Evolutionary conservation across 2,888 invertebrate species (phyloP).

Genomic region (Caenorhabditis sp.): DNA sequence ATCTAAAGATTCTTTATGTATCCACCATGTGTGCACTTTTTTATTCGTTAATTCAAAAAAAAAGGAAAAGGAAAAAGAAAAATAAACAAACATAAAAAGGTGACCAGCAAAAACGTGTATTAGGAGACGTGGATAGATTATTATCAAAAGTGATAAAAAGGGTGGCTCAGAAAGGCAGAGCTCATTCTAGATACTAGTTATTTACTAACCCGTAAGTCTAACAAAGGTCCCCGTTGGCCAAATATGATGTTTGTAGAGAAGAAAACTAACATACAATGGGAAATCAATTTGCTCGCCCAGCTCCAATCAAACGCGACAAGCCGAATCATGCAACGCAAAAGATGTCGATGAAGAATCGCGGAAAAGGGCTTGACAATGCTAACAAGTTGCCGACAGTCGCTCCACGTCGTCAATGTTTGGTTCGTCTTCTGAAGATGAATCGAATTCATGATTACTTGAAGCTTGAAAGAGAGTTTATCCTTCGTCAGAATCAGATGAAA

Average conservation of each 20-base stretch:
- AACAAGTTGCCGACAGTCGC: slow-evolving; percentile 56
- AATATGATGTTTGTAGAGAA: not conserved
- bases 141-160: not conserved
- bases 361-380: slow-evolving; percentile 46
- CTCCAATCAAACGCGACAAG: slow-evolving; percentile 52
- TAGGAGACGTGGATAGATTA: not conserved
- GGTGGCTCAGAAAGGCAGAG: not conserved
- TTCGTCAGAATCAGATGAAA: slow-evolving; percentile 38
- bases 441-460: slow-evolving; percentile 62
- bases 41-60: too few species aligned
- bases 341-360: slow-evolving; percentile 52
- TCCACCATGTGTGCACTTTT: not conserved
- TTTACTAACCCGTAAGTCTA: not conserved
- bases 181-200: not conserved
- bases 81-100: not conserved
- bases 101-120: not conserved
- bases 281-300: slow-evolving; percentile 35
- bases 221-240: too few species aligned
- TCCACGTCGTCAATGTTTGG: slow-evolving; percentile 60
- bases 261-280: slow-evolving; percentile 25
- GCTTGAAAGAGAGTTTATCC: slow-evolving; percentile 59
- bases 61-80: not conserved
- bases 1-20: too few species aligned
- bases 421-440: slow-evolving; percentile 55
- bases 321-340: slow-evolving; percentile 57